These are phyloP conservation scores for Abrostola tripartita DNA, from an alignment of 2,888 invertebrate genomes.

Conservation along the genomic window DNA sequence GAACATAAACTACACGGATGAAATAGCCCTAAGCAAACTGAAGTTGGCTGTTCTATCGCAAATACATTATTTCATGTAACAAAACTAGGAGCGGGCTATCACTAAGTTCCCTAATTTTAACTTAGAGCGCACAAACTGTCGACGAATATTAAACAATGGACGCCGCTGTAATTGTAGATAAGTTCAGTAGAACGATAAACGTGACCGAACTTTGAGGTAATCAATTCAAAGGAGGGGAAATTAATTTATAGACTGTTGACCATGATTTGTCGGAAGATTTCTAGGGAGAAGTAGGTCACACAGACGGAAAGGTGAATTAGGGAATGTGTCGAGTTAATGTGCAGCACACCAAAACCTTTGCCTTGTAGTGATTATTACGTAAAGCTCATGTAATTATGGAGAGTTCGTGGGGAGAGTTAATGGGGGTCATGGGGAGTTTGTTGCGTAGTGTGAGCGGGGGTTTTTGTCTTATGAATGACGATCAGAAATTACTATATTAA, in stretches of 20 bases:
- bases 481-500: too few relatives aligned
- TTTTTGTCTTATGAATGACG: too few relatives aligned
- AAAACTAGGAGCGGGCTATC: conserved; percentile 14
- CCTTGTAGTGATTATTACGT: not conserved
- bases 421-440: too few relatives aligned
- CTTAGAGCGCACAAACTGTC: conserved; percentile 37
- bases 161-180: conserved; percentile 42
- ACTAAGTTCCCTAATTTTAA: conserved; percentile 37
- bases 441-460: too few relatives aligned
- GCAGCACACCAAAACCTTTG: not conserved
- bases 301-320: not conserved
- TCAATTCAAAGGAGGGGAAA: conserved; percentile 47
- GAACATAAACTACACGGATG: too few relatives aligned
- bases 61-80: not conserved
- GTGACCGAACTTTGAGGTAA: conserved; percentile 50
- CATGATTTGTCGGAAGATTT: conserved; percentile 21
- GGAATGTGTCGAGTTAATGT: not conserved
- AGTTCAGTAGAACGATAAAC: conserved; percentile 34
- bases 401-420: too few relatives aligned
- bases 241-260: conserved; percentile 45
- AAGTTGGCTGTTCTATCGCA: too few relatives aligned
- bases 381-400: not conserved
- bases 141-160: conserved; percentile 45
- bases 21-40: too few relatives aligned
- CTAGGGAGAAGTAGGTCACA: not conserved